Percentiles rank a stretch among this genome's conserved stretches.
Evolutionary conservation across 2,797 vertebrate species (phyloP).

Genomic region (Chromobotia macracanthus): DNA sequence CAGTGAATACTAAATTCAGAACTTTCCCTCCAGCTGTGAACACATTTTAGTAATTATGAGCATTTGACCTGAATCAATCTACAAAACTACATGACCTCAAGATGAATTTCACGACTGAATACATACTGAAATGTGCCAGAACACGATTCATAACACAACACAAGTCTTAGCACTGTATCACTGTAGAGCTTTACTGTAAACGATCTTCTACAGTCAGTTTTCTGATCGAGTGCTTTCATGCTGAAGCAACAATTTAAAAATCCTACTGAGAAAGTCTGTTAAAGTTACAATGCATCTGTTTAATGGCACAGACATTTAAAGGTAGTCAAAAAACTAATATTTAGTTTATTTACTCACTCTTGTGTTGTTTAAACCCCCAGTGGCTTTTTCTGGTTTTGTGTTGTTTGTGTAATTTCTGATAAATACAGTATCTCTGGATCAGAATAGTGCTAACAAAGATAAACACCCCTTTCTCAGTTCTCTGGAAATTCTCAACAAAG

Average conservation of each 20-base stretch:
- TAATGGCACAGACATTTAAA: too few species aligned
- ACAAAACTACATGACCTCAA: neutral
- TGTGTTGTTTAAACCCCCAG: too few species aligned
- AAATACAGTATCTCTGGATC: neutral
- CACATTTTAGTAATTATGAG: conserved; percentile 25
- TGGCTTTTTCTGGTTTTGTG: too few species aligned
- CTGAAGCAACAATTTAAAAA: too few species aligned
- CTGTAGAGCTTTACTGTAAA: neutral
- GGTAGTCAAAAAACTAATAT: too few species aligned
- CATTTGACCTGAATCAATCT: conserved; percentile 1
- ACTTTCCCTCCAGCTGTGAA: conserved; percentile 4
- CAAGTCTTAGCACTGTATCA: neutral
- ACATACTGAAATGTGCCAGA: neutral
- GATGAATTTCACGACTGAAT: neutral
- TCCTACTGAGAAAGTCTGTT: neutral
- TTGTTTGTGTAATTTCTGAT: conserved; percentile 16
- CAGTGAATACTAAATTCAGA: conserved; percentile 29
- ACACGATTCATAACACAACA: neutral
- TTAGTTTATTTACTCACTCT: too few species aligned
- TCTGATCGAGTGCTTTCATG: neutral
- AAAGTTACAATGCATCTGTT: neutral
- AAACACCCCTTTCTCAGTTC: neutral
- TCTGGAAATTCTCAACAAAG: conserved; percentile 13
- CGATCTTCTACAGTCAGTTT: neutral
- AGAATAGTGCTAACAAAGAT: too few species aligned